Base-by-base conservation (phyloP, 2,797 vertebrate species). In the Heteromormyrus szaboi region DNA sequence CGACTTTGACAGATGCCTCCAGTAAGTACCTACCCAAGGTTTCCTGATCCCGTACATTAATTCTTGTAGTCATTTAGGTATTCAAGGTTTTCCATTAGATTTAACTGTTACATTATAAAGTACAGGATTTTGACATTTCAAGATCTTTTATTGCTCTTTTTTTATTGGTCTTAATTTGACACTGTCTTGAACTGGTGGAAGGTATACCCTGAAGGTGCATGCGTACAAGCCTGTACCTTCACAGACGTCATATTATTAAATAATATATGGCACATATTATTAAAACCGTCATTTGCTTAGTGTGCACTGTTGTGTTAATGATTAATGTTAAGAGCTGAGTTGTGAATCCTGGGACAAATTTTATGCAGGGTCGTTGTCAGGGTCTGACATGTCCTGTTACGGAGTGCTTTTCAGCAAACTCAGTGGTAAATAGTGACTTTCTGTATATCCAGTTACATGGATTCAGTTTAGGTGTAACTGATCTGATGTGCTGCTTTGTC, bases 1-100 rank as follows among this genome's bases (percentile, higher is more conserved):
- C 98, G 0, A 97, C 95, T 37, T 93, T 96, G 5, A 94, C 95
- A 89, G 98, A 98, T 90, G 96, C 95, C 88, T 95, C 97, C 76
- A 96, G 98, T 99, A 93, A 97, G 97, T 95, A 4, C 51, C 1
- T 87, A 11, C 9, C n/a, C 9, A 33, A 4, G 46, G 46, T 53
- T 33, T 29, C 4, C 33, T n/a, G 14, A 54, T 86, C 17, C 25
- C 7, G 7, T n/a, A 44, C 19, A 22, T 62, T 87, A 41, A 41
- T 59, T 62, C 29, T 59, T 19, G 14, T 86, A 19, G 8, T 17
- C 12, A n/a, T 59, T 87, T 41, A 0, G 0, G 29, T 59, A 59
- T 65, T 53, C 83, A 85, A 25, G 46, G 5, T 85, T 85, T 51
- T 51, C 83, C 48, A 14, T 53, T 81, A n/a, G 76, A 81, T 81